Conservation (phyloP, 2,113 vertebrate genomes). For the Loxodonta africana region DNA sequence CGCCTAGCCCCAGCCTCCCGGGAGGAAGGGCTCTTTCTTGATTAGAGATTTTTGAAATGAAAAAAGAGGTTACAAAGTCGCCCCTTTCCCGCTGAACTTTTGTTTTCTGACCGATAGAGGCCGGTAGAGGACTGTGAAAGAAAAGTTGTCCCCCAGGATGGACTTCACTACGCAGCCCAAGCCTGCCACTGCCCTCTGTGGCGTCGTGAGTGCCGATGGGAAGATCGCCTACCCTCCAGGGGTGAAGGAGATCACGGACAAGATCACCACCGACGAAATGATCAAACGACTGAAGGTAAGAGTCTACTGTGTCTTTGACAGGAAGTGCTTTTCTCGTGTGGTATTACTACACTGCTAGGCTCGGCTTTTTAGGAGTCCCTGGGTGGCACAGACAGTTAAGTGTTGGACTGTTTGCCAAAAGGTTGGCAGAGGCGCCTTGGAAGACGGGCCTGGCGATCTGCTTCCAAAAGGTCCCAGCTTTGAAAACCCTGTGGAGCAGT, state of each 20-base stretch:
- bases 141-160: slow-evolving; percentile 93
- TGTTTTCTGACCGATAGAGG: slow-evolving; percentile 99
- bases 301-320: neutral
- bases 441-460: neutral
- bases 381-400: neutral
- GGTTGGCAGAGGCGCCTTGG: neutral
- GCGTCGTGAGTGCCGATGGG: slow-evolving; percentile 88
- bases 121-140: slow-evolving; percentile 97
- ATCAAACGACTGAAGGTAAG: slow-evolving; percentile 98
- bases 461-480: neutral
- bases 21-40: slow-evolving; percentile 78
- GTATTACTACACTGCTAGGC: neutral
- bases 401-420: neutral
- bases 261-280: slow-evolving; percentile 99
- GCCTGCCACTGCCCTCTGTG: slow-evolving; percentile 85
- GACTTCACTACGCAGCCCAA: slow-evolving; percentile 97
- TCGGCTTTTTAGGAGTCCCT: neutral
- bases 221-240: slow-evolving; percentile 98
- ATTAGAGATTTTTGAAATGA: slow-evolving; percentile 88
- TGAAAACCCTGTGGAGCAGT: neutral
- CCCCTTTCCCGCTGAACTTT: slow-evolving; percentile 94
- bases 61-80: slow-evolving; percentile 91
- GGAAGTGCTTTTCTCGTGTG: neutral
- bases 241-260: slow-evolving; percentile 99
- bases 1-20: neutral